Evolutionary conservation across 2,113 vertebrate genomes (phyloP).

Genomic region (Scortum barcoo): DNA sequence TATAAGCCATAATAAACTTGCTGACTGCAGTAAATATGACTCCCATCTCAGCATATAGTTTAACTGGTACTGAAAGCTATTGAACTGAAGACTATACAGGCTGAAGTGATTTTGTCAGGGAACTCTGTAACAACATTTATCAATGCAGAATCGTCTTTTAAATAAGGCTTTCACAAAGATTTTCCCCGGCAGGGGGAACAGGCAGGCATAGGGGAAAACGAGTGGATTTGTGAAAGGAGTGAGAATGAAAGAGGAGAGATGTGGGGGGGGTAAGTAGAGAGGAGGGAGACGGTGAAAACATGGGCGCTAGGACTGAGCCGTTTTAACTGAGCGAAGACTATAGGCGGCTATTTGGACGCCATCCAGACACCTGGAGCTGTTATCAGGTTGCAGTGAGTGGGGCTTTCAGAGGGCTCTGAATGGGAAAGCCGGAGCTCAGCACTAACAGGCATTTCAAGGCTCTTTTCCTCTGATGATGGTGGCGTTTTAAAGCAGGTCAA

Average conservation of each 20-base stretch:
- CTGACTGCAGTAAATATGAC: constrained; percentile 76
- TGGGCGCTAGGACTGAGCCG: constrained; percentile 23
- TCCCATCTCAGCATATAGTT: constrained; percentile 62
- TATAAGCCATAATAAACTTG: constrained; percentile 74
- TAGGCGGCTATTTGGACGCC: constrained; percentile 67
- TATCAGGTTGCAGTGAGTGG: constrained; percentile 71
- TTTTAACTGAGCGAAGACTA: constrained; percentile 60
- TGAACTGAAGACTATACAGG: constrained; percentile 46
- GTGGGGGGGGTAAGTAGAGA: too few species aligned
- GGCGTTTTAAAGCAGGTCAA: constrained; percentile 73
- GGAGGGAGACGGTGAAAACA: constrained; percentile 3
- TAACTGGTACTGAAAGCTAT: constrained; percentile 58
- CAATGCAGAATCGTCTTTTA: constrained; percentile 48
- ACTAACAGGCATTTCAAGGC: constrained; percentile 72
- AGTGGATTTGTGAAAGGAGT: constrained; percentile 33
- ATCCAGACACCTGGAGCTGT: constrained; percentile 72
- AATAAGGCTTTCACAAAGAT: constrained; percentile 51
- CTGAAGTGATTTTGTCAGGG: constrained; percentile 56
- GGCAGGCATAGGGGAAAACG: not conserved
- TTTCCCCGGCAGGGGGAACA: constrained; percentile 28
- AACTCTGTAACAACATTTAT: constrained; percentile 53
- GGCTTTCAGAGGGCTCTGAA: constrained; percentile 70
- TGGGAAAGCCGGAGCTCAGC: constrained; percentile 73
- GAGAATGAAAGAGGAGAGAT: constrained; percentile 19
- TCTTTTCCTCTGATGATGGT: constrained; percentile 68